Conservation (phyloP, 2,888 invertebrate species). For the Sarcophaga rosellei region DNA sequence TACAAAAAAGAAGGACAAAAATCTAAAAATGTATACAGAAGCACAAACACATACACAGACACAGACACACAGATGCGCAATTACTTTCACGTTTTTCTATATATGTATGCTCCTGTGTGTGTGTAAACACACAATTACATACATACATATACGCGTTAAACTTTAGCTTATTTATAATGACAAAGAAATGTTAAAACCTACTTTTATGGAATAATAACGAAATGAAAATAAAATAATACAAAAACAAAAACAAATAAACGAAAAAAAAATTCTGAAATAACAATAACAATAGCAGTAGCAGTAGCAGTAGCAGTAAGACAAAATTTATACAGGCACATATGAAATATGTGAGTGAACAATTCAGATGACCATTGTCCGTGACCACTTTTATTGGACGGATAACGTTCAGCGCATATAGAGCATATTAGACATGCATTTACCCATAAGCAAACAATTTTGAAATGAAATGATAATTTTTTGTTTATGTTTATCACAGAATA, state of each 20-base stretch:
- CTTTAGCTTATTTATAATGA: slow-evolving; percentile 55
- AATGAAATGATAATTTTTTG: slow-evolving; percentile 3
- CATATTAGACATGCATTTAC: slow-evolving; percentile 19
- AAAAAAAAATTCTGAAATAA: too few relatives aligned
- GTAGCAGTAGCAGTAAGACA: too few relatives aligned
- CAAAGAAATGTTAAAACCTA: slow-evolving; percentile 48
- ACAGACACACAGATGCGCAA: slow-evolving; percentile 1
- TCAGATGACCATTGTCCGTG: slow-evolving; percentile 46
- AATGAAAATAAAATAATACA: slow-evolving; percentile 9
- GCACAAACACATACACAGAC: background rate
- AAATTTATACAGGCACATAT: too few relatives aligned
- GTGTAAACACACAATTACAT: background rate
- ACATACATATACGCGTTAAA: slow-evolving; percentile 1
- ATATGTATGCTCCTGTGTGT: background rate
- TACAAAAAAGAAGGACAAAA: slow-evolving; percentile 14
- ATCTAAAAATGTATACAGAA: slow-evolving; percentile 4
- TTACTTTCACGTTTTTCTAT: background rate
- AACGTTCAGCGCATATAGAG: slow-evolving; percentile 4
- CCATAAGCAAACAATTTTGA: background rate
- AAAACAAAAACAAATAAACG: slow-evolving; percentile 16
- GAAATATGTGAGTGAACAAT: slow-evolving; percentile 28
- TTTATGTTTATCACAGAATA: background rate
- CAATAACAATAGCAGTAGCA: too few relatives aligned
- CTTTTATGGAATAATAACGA: slow-evolving; percentile 43
- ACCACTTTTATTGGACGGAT: slow-evolving; percentile 46